Percentiles rank a stretch among this genome's conserved stretches.
Conservation (phyloP, 2,113 vertebrate species). For the human region DNA sequence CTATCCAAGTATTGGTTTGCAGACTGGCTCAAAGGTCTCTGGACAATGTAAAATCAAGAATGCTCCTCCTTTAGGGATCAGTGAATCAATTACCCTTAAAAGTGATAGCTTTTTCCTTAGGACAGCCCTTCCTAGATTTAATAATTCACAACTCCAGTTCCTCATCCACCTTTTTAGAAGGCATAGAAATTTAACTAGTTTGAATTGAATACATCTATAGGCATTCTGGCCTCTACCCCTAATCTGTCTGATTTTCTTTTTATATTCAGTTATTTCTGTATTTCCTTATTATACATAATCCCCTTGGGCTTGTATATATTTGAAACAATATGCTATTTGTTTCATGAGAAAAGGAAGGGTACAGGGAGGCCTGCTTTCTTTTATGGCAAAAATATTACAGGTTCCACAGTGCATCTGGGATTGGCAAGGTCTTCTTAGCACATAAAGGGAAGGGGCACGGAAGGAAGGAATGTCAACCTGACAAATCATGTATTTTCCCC, state of each 20-base stretch:
- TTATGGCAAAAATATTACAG: neutral
- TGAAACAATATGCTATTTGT: neutral
- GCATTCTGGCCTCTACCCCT: neutral
- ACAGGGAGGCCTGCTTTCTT: neutral
- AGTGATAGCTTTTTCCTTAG: neutral
- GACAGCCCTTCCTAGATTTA: neutral
- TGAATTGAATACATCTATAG: neutral
- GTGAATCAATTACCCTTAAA: conserved; percentile 27
- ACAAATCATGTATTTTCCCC: neutral
- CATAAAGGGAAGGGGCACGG: neutral
- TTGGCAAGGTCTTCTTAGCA: neutral
- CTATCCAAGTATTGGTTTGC: neutral
- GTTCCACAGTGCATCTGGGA: neutral
- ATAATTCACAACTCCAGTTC: neutral
- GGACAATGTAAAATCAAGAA: conserved; percentile 23
- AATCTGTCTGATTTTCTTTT: neutral
- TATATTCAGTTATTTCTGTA: neutral
- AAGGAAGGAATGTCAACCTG: neutral
- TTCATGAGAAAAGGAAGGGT: neutral
- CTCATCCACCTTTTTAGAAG: neutral
- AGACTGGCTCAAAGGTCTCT: neutral
- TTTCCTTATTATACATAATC: neutral
- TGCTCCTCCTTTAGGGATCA: neutral
- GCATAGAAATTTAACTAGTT: neutral
- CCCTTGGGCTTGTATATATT: neutral